A percentile compares a stretch with the other conserved stretches of the same genome.
These are phyloP conservation scores for Cervus canadensis DNA, from an alignment of 2,113 vertebrate species.

Conservation along the genomic window DNA sequence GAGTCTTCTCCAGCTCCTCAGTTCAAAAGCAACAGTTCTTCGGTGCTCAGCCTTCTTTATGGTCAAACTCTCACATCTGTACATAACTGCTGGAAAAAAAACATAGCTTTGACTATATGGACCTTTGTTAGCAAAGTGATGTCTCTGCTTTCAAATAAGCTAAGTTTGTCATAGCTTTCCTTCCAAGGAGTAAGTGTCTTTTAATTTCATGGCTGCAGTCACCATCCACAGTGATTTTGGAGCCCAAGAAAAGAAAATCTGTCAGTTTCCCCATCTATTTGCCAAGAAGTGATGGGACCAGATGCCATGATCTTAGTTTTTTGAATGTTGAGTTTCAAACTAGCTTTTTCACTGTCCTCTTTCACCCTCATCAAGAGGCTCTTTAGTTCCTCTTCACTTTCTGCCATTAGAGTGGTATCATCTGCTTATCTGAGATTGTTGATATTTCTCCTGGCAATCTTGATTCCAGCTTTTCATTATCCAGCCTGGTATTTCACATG, in stretches of 20 bases:
- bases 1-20: neutral
- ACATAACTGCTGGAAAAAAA: neutral
- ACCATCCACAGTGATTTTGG: neutral
- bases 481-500: neutral
- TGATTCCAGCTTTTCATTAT: neutral
- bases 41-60: neutral
- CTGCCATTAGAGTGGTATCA: neutral
- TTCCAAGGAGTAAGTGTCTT: neutral
- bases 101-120: neutral
- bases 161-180: neutral
- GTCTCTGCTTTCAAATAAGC: neutral
- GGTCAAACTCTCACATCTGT: neutral
- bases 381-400: neutral
- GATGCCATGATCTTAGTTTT: neutral
- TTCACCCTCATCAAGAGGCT: neutral
- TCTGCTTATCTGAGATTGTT: neutral
- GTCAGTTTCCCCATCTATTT: neutral
- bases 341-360: neutral
- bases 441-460: neutral
- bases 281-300: neutral
- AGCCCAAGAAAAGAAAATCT: neutral
- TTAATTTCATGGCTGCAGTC: neutral
- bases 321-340: neutral
- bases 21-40: neutral
- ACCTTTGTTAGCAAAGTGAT: neutral